Percentiles rank a stretch among this genome's conserved stretches.
Conservation (phyloP, 2,888 invertebrate genomes). For the Synanthedon formicaeformis region DNA sequence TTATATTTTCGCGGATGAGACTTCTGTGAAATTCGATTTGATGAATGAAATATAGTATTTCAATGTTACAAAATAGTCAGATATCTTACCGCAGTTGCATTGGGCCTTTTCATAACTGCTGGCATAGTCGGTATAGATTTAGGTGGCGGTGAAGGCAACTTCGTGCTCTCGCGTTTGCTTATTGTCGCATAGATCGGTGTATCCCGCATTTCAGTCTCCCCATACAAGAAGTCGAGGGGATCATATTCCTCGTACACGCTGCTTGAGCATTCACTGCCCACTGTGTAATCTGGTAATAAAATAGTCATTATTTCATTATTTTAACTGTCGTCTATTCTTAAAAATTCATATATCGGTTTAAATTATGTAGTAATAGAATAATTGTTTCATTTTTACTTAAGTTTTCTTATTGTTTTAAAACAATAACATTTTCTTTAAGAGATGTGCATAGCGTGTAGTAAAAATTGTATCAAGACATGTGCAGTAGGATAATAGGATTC, state of each 20-base stretch:
- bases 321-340: too few species aligned
- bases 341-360: background rate
- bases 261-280: slow-evolving; percentile 50
- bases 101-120: slow-evolving; percentile 42
- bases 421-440: too few species aligned
- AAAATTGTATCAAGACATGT: too few species aligned
- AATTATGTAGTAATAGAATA: too few species aligned
- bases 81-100: slow-evolving; percentile 54
- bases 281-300: slow-evolving; percentile 39
- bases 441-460: too few species aligned
- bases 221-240: slow-evolving; percentile 60
- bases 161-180: slow-evolving; percentile 40
- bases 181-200: slow-evolving; percentile 54
- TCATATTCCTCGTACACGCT: slow-evolving; percentile 67
- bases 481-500: too few species aligned
- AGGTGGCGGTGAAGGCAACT: slow-evolving; percentile 58
- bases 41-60: too few species aligned
- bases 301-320: background rate
- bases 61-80: too few species aligned
- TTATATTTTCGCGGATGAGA: too few species aligned
- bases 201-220: slow-evolving; percentile 62
- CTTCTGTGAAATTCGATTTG: too few species aligned
- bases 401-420: too few species aligned
- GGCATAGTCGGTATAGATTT: slow-evolving; percentile 51
- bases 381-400: too few species aligned